Evolutionary conservation across 2,113 vertebrate species (phyloP).

Genomic region (Neogobius melanostomus): DNA sequence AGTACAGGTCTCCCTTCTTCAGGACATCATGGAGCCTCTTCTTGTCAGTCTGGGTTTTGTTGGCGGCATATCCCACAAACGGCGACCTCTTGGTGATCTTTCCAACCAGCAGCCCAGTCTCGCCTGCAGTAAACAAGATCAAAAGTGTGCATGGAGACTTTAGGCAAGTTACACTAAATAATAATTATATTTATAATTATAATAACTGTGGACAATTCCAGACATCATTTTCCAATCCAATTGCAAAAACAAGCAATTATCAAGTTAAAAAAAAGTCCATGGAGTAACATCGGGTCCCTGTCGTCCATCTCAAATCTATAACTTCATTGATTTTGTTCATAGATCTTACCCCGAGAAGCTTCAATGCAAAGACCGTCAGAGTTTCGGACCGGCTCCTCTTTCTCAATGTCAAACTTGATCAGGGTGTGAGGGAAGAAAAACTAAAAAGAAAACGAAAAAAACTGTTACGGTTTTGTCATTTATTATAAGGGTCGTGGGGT

Average conservation of each 20-base stretch:
- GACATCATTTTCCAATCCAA: no score
- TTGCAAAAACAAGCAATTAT: no score
- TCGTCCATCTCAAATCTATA: no score
- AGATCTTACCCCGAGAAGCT: slow-evolving; percentile 65
- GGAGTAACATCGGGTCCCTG: no score
- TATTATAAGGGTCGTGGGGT: background rate
- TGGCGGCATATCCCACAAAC: slow-evolving; percentile 85
- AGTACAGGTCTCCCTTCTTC: slow-evolving; percentile 86
- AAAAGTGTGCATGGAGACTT: background rate
- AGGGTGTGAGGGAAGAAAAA: slow-evolving; percentile 75
- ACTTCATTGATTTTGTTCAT: background rate
- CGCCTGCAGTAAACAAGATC: slow-evolving; percentile 68
- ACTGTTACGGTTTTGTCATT: background rate
- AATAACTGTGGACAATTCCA: no score
- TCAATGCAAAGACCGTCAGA: slow-evolving; percentile 78
- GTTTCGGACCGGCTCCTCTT: slow-evolving; percentile 80
- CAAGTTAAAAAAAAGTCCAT: no score
- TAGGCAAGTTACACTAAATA: no score
- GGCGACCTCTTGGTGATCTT: slow-evolving; percentile 79
- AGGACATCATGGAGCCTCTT: slow-evolving; percentile 85
- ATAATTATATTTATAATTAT: no score
- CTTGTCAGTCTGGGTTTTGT: slow-evolving; percentile 82
- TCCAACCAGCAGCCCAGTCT: slow-evolving; percentile 84
- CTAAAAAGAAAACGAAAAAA: slow-evolving; percentile 58
- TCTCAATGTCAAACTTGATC: slow-evolving; percentile 82